These are phyloP conservation scores for Mesocentrotus franciscanus DNA, from an alignment of 53 echinoderm and acorn worm species.

Conservation along the genomic window DNA sequence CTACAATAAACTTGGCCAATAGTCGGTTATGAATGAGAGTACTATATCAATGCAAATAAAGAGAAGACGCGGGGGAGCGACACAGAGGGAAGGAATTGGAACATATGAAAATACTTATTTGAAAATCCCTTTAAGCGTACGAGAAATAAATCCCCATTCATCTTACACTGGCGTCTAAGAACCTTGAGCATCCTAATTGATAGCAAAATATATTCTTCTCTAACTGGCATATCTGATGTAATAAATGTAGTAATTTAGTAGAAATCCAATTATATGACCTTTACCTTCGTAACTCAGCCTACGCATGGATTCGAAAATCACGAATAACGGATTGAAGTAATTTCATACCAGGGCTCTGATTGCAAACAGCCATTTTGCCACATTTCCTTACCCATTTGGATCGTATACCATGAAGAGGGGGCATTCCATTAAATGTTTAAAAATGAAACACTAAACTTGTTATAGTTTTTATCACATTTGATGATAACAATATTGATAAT, in stretches of 20 bases:
- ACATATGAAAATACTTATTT: background rate
- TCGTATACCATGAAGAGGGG: too few relatives aligned
- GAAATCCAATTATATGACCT: background rate
- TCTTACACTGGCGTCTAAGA: background rate
- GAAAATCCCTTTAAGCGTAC: background rate
- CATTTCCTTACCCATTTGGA: background rate
- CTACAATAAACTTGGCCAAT: constrained; percentile 14
- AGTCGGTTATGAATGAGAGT: background rate
- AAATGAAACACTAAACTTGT: too few relatives aligned
- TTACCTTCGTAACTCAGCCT: background rate
- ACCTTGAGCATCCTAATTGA: background rate
- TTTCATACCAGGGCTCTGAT: background rate
- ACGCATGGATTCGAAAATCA: background rate
- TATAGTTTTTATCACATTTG: too few relatives aligned
- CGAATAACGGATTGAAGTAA: background rate
- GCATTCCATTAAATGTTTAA: too few relatives aligned
- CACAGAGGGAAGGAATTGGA: background rate
- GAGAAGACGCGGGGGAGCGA: background rate
- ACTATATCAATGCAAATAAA: background rate
- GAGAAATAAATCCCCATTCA: background rate
- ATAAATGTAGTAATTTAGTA: background rate
- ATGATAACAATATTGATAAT: too few relatives aligned
- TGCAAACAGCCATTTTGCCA: background rate
- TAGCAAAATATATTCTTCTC: background rate
- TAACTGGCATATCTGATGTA: background rate